Evolutionary conservation across 2,113 vertebrate species (phyloP).

Genomic region (Charadrius vociferus): DNA sequence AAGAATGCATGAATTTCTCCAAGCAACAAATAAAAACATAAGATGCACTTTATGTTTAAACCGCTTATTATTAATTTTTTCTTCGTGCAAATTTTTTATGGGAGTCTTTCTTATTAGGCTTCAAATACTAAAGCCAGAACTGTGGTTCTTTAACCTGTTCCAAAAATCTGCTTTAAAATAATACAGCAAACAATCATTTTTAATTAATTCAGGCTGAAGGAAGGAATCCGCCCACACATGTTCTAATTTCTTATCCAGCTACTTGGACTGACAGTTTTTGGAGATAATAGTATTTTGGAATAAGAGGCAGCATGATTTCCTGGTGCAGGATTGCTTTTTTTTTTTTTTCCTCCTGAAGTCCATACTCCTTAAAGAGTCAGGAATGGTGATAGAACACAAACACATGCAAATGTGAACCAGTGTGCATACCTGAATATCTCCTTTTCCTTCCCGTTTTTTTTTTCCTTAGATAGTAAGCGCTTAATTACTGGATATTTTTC

Average conservation of each 20-base stretch:
- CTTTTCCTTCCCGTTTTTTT: not conserved
- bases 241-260: slow-evolving; percentile 57
- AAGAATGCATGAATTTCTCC: not conserved
- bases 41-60: not conserved
- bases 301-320: not conserved
- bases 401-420: not conserved
- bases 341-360: not conserved
- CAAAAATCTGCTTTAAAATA: slow-evolving; percentile 12
- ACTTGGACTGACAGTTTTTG: slow-evolving; percentile 39
- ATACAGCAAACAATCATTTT: slow-evolving; percentile 28
- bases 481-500: not conserved
- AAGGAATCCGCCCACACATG: slow-evolving; percentile 64
- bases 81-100: not conserved
- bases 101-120: not conserved
- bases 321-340: not conserved
- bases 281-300: slow-evolving; percentile 24
- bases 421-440: not conserved
- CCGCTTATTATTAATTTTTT: not conserved
- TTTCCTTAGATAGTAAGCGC: not conserved
- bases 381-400: not conserved
- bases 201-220: slow-evolving; percentile 65
- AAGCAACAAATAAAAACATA: not conserved
- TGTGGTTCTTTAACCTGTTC: slow-evolving; percentile 28
- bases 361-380: not conserved
- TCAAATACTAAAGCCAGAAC: not conserved